Base-by-base conservation (phyloP, 2,797 vertebrate genomes). In the Anguilla marmorata region DNA sequence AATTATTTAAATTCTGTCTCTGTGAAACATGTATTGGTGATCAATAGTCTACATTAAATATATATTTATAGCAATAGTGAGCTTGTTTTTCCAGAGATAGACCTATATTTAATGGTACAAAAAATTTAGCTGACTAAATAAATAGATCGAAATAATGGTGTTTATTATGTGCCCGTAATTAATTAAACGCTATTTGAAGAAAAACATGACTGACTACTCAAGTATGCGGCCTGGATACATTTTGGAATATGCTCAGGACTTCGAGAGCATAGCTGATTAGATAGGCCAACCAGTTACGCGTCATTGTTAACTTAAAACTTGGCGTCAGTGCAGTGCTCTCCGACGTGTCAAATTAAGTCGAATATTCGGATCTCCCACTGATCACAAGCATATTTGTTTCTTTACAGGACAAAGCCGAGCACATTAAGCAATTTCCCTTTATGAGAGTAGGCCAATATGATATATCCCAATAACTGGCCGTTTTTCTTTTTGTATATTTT, bases 281-380 rank as follows among this genome's bases (percentile, higher is more conserved):
- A 60, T 60, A 83, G 56, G 30, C 52, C 56, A 27, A n/a, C 63
- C 50, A 72, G 9, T 58, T 56, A 54, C 16, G 63, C 30, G 83
- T 88, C 79, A 87, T 87, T 85, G 88, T 76, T 37, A 52, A 24
- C 83, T 37, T 83, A 63, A 30, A 60, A 82, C 41, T 24, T 12
- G 86, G 37, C 74, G 86, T 63, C 86, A 80, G 56, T 63, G 58
- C 37, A 45, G 41, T 41, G 37, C 21, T 79, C 74, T 87, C 74
- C 82, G 56, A 84, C 56, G 58, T 50, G 79, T 24, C 69, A 54
- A 45, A 48, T 80, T 83, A 76, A 45, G 30, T 87, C 37, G 14
- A 83, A 83, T 83, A 52, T 52, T 83, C 7, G n/a, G 45, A 21
- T 79, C 52, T 86, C 56, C 52, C 24, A 69, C 52, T 74, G 45